phyloP scores from a whole-genome alignment of 2,888 invertebrate species.

The Dryocosmus kuriphilus region DNA sequence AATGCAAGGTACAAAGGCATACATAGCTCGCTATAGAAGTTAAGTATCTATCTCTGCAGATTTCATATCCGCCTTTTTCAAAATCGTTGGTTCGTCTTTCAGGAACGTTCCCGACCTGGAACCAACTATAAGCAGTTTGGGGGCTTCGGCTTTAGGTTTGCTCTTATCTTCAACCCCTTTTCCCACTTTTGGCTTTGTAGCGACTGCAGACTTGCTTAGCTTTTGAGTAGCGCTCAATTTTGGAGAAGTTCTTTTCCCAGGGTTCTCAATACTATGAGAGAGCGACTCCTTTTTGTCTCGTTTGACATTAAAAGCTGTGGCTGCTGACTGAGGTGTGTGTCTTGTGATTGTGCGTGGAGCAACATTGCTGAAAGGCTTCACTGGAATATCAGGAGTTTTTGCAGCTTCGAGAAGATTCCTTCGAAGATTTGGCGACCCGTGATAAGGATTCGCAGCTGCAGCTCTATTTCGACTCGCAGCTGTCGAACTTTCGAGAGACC shows the following conservation, averaged over 20 bases:
- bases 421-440: conserved; percentile 78
- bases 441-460: conserved; percentile 69
- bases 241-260: conserved; percentile 72
- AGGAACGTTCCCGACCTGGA: conserved; percentile 86
- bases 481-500: conserved; percentile 73
- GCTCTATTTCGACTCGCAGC: conserved; percentile 74
- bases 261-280: conserved; percentile 69
- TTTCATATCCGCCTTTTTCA: conserved; percentile 78
- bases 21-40: conserved; percentile 43
- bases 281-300: conserved; percentile 65
- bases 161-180: conserved; percentile 67
- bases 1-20: conserved; percentile 50
- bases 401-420: conserved; percentile 79
- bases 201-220: conserved; percentile 58
- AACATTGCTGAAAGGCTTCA: conserved; percentile 49
- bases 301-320: conserved; percentile 55
- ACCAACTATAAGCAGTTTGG: conserved; percentile 76
- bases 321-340: conserved; percentile 58
- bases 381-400: conserved; percentile 79
- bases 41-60: conserved; percentile 71
- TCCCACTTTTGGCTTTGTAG: conserved; percentile 52
- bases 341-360: conserved; percentile 56
- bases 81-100: conserved; percentile 86
- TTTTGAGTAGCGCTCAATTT: conserved; percentile 66
- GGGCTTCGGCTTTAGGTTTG: conserved; percentile 62